Percentiles rank a stretch among this genome's conserved stretches.
Conservation (phyloP, 1,140 invertebrate genomes). For the Sycophaga agraensis region DNA sequence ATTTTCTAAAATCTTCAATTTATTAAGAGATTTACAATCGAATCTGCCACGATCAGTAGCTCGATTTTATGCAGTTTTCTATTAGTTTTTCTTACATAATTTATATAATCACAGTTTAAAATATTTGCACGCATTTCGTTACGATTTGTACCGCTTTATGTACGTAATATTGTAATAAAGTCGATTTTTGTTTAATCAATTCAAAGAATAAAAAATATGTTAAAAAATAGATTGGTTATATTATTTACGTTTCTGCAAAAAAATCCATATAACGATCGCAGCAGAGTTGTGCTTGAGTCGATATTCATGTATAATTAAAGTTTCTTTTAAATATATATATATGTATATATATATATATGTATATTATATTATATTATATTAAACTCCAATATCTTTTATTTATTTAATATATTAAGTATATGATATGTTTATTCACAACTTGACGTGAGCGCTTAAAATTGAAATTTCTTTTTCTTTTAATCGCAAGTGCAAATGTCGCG, state of each 20-base stretch:
- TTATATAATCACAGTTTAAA: not conserved
- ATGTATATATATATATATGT: slow-evolving; percentile 35
- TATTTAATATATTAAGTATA: slow-evolving; percentile 55
- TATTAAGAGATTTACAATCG: not conserved
- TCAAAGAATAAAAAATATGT: not conserved
- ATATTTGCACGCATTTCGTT: not conserved
- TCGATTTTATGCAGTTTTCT: not conserved
- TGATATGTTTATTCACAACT: slow-evolving; percentile 61
- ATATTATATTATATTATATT: slow-evolving; percentile 46
- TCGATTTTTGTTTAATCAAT: not conserved
- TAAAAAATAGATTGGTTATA: slow-evolving; percentile 13
- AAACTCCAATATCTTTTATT: slow-evolving; percentile 50
- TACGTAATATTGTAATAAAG: not conserved
- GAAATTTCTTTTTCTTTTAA: slow-evolving; percentile 34
- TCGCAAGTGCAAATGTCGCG: slow-evolving; percentile 19
- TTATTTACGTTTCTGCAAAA: not conserved
- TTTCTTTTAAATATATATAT: slow-evolving; percentile 33
- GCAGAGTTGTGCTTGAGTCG: slow-evolving; percentile 3
- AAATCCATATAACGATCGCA: slow-evolving; percentile 7
- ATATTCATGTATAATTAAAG: slow-evolving; percentile 33
- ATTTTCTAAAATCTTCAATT: not conserved
- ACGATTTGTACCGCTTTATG: not conserved
- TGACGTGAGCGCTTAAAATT: slow-evolving; percentile 57
- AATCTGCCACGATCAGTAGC: not conserved
- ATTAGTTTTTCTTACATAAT: no score